Percentiles rank a stretch among this genome's conserved stretches.
These are phyloP conservation scores for Vulpes lagopus DNA, from an alignment of 2,113 vertebrate species.

Conservation along the genomic window DNA sequence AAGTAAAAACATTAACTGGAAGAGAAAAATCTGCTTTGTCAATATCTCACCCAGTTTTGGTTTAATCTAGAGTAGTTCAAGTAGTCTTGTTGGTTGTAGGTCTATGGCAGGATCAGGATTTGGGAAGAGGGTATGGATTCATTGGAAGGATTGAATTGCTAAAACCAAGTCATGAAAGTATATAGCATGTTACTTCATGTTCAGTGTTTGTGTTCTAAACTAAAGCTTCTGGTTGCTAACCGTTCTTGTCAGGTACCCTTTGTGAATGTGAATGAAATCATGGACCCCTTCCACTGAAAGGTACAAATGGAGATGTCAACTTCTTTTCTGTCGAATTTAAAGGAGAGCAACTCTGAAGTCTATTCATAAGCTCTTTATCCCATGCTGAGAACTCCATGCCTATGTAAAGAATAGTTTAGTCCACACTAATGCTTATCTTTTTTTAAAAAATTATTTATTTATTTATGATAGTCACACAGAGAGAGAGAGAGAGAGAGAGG, in stretches of 20 bases:
- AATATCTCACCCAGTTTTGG: not conserved
- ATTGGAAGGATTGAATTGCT: not conserved
- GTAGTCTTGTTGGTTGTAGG: not conserved
- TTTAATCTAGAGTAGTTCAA: conserved; percentile 6
- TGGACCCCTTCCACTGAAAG: not conserved
- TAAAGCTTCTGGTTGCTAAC: not conserved
- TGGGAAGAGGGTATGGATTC: not conserved
- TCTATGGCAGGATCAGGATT: not conserved
- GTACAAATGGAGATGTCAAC: not conserved
- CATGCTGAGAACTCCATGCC: not conserved
- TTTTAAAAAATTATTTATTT: too few species aligned
- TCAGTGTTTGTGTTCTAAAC: not conserved
- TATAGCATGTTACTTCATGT: not conserved
- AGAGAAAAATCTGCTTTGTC: conserved; percentile 43
- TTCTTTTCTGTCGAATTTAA: not conserved
- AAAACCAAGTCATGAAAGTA: conserved; percentile 17
- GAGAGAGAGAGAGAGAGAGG: too few species aligned
- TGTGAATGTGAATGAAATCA: not conserved
- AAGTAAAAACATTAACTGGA: not conserved
- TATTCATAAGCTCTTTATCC: not conserved
- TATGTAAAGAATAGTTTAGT: not conserved
- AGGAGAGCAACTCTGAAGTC: not conserved
- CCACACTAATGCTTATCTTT: conserved; percentile 12
- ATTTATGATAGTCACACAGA: too few species aligned
- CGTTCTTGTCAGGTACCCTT: not conserved